These are phyloP conservation scores for Plemyria rubiginata DNA, from an alignment of 2,888 invertebrate genomes.

Conservation along the genomic window DNA sequence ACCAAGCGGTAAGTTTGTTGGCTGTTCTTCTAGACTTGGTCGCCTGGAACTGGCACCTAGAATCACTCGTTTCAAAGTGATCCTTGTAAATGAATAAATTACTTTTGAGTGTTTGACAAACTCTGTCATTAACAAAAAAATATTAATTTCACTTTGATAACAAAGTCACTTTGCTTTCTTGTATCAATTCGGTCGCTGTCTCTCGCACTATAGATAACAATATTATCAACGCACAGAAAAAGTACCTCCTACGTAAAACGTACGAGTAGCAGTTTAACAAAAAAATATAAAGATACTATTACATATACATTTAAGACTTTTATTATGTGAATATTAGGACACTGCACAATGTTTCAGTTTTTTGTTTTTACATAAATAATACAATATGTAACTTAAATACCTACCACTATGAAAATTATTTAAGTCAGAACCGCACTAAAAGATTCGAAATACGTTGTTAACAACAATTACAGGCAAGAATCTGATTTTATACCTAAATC, in stretches of 20 bases:
- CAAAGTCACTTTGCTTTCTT: slow-evolving; percentile 5
- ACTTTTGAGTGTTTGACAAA: no score
- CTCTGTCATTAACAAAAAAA: no score
- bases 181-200: background rate
- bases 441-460: slow-evolving; percentile 51
- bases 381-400: slow-evolving; percentile 26
- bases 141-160: background rate
- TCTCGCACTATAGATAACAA: slow-evolving; percentile 1
- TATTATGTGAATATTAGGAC: slow-evolving; percentile 14
- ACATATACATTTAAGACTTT: slow-evolving; percentile 11
- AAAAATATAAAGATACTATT: background rate
- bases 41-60: no score
- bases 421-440: slow-evolving; percentile 66
- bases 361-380: slow-evolving; percentile 16
- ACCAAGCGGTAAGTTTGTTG: no score
- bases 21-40: no score
- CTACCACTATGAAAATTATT: slow-evolving; percentile 8
- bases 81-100: no score
- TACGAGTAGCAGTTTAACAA: background rate
- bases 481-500: background rate
- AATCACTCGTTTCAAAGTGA: no score
- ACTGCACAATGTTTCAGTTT: slow-evolving; percentile 18
- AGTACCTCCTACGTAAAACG: background rate
- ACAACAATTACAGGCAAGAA: background rate
- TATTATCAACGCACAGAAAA: background rate